Evolutionary conservation across 2,113 vertebrate species (phyloP), one percentile per base, ranked within the genome.

Genomic region (Odontophorus gujanensis): DNA sequence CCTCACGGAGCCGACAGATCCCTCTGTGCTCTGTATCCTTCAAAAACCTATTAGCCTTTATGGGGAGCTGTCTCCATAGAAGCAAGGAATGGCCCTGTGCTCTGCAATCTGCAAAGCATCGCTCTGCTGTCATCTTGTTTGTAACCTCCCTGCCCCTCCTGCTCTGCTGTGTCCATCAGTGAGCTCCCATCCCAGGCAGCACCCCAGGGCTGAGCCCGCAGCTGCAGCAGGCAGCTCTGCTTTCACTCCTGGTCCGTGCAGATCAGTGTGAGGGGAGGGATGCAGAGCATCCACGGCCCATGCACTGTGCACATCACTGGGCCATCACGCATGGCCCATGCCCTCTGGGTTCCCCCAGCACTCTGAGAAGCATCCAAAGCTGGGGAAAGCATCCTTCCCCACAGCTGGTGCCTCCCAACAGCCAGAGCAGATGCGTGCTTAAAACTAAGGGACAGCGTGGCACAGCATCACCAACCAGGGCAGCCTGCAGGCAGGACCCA

Each of bases 21-120:
- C 32, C 22, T 57, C 32, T 36, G 19, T 20, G 65, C 74, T 53
- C 4, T 40, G 47, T 36, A 79, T 76, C 43, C 61, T 85, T 94
- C 91, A 89, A 75, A 91, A 65, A 81, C 43, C 73, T 84, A 91
- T 93, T 95, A 82, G 73, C 74, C 75, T 94, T 95, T 89, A 94
- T 80, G 85, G 58, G 58, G 11, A 26, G 5, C 55, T 38, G 51
- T 75, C 82, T 78, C 71, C 34, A 63, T 75, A 74, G 34, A 57
- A 36, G 12, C 40, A 43, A 62, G 55, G 81, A 86, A 77, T 38
- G 40, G 71, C 76, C 83, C 40, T 10, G 55, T 13, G 19, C 5
- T 20, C 68, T 66, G 48, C 36, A 19, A 26, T 63, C 68, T 62
- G 59, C 42, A 48, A 42, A 53, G 50, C 15, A 20, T 58, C 9